Evolutionary conservation across 2,888 invertebrate genomes (phyloP).

Genomic region (Clepsis dumicolana): DNA sequence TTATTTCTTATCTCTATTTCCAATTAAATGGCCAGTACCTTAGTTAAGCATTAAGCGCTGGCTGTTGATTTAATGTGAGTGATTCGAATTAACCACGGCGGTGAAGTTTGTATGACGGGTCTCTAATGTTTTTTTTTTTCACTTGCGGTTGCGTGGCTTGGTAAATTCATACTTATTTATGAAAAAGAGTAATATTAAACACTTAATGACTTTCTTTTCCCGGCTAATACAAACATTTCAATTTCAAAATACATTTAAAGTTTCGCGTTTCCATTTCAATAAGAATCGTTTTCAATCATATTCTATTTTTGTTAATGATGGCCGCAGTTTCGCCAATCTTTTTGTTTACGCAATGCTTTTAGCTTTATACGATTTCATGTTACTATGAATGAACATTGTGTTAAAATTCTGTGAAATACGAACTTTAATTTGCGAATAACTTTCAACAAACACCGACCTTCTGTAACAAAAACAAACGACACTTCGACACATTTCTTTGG

Average conservation of each 20-base stretch:
- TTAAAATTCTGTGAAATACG: not conserved
- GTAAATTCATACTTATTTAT: not conserved
- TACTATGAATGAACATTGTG: not conserved
- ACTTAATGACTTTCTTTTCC: not conserved
- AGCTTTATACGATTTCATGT: not conserved
- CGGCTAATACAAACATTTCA: not conserved
- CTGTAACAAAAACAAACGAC: slow-evolving; percentile 1
- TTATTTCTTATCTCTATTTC: slow-evolving; percentile 44
- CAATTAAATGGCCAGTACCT: slow-evolving; percentile 42
- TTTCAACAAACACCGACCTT: not conserved
- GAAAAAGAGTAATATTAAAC: not conserved
- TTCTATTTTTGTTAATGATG: not conserved
- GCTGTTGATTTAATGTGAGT: slow-evolving; percentile 39
- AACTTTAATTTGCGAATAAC: not conserved
- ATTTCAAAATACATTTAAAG: not conserved
- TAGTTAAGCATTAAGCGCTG: slow-evolving; percentile 33
- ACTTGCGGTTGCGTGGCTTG: not conserved
- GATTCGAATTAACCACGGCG: slow-evolving; percentile 22
- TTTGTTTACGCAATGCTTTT: not conserved
- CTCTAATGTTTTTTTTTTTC: not conserved
- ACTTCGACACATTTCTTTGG: not conserved
- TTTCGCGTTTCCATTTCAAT: too few relatives aligned
- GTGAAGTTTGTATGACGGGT: slow-evolving; percentile 2
- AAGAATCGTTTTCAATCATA: not conserved
- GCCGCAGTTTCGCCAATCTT: not conserved